A percentile compares a stretch with the other conserved stretches of the same genome.
phyloP scores from a whole-genome alignment of 2,797 vertebrate genomes.

The Schizothorax lantsangensis region DNA sequence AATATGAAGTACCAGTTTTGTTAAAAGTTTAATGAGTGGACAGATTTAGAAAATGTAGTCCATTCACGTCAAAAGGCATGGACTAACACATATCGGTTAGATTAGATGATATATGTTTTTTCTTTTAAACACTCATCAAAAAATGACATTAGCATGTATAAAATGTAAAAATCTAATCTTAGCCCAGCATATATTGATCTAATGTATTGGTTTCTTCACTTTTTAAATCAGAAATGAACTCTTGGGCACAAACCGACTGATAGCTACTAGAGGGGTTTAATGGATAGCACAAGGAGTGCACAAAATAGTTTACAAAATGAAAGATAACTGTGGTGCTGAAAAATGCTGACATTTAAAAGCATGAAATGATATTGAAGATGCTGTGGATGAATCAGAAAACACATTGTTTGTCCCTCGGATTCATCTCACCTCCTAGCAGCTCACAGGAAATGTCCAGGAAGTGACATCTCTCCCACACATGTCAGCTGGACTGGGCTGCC shows the following conservation, averaged over 20 bases:
- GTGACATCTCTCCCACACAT: slow-evolving; percentile 17
- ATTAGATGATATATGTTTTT: too few species aligned
- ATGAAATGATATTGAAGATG: neutral
- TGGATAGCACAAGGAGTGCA: neutral
- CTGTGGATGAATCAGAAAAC: neutral
- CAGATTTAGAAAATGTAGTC: too few species aligned
- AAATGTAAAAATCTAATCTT: neutral
- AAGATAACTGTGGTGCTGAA: neutral
- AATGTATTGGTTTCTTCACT: neutral
- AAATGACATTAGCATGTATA: neutral
- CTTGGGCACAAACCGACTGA: neutral
- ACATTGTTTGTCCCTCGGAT: neutral
- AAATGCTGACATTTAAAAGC: neutral
- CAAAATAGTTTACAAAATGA: neutral
- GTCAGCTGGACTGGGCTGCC: slow-evolving; percentile 5
- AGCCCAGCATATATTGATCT: neutral
- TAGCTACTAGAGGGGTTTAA: neutral
- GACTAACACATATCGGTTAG: too few species aligned
- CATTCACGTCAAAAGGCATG: too few species aligned
- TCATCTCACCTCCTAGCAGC: neutral
- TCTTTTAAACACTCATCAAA: too few species aligned
- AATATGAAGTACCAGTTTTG: too few species aligned
- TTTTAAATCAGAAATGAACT: neutral
- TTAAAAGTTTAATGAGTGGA: too few species aligned
- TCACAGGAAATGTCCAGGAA: slow-evolving; percentile 18